phyloP scores from a whole-genome alignment of 2,113 vertebrate species.

The Orthonyx spaldingii region DNA sequence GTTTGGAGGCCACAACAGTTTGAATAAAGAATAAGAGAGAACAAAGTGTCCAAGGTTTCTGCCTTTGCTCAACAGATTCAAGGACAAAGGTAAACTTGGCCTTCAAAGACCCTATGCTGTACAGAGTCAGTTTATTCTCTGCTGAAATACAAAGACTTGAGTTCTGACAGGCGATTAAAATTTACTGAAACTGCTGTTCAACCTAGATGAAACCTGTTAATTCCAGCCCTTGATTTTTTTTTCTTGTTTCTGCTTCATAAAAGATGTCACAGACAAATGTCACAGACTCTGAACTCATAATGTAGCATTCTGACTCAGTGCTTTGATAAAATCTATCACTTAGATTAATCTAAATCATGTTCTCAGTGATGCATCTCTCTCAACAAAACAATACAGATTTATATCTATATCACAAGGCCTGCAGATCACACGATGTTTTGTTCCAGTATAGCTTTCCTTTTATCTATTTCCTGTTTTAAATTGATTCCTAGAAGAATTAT shows the following conservation, averaged over 20 bases:
- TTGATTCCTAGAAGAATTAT: background rate
- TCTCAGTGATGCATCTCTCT: background rate
- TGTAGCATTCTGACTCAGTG: background rate
- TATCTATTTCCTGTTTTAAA: background rate
- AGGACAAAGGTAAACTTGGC: background rate
- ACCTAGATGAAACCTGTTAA: background rate
- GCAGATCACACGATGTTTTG: background rate
- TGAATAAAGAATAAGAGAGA: background rate
- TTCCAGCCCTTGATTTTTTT: background rate
- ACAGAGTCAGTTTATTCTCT: background rate
- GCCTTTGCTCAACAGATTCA: background rate
- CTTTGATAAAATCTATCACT: constrained; percentile 21
- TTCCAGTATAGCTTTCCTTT: background rate
- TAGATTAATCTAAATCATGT: background rate
- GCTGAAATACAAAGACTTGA: background rate
- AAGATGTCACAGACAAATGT: background rate
- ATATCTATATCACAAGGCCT: background rate
- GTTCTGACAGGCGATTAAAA: background rate
- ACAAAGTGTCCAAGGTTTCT: background rate
- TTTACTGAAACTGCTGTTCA: background rate
- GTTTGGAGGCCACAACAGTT: background rate
- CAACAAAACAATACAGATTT: background rate
- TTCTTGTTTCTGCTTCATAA: background rate
- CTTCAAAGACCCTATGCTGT: background rate
- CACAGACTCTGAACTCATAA: background rate